Evolutionary conservation across 2,888 invertebrate genomes (phyloP).

Genomic region (Cryptocephalus primarius): DNA sequence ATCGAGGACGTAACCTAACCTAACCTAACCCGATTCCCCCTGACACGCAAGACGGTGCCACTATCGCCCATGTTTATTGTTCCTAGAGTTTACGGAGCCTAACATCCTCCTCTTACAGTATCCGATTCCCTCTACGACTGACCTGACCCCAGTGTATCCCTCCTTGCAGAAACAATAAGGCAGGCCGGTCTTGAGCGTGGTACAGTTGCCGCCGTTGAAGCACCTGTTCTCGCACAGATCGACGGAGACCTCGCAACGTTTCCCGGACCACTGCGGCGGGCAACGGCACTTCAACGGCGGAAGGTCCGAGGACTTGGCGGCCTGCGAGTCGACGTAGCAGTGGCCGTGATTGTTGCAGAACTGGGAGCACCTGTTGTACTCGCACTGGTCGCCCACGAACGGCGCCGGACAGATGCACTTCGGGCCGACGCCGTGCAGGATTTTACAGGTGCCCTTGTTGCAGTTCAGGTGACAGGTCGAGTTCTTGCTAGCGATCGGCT

Average conservation of each 20-base stretch:
- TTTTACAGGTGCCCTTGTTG: slow-evolving; percentile 50
- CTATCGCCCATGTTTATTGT: too few relatives aligned
- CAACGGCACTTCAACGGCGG: slow-evolving; percentile 45
- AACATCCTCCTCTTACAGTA: too few relatives aligned
- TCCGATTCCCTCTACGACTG: too few relatives aligned
- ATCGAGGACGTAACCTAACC: too few relatives aligned
- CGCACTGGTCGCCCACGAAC: slow-evolving; percentile 56
- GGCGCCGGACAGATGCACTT: slow-evolving; percentile 54
- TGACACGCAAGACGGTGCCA: too few relatives aligned
- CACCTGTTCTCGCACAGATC: slow-evolving; percentile 45
- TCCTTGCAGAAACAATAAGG: slow-evolving; percentile 37
- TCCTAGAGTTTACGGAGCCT: too few relatives aligned
- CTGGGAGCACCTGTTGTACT: slow-evolving; percentile 57
- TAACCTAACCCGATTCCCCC: too few relatives aligned
- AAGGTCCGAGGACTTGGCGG: slow-evolving; percentile 16
- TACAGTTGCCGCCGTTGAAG: slow-evolving; percentile 51
- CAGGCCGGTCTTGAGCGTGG: slow-evolving; percentile 23
- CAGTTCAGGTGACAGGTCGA: slow-evolving; percentile 44
- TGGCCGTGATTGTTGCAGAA: slow-evolving; percentile 53
- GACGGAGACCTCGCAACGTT: slow-evolving; percentile 50
- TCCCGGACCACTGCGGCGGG: slow-evolving; percentile 52
- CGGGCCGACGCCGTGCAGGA: slow-evolving; percentile 39
- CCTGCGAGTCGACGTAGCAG: slow-evolving; percentile 38
- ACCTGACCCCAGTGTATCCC: slow-evolving; percentile 26
- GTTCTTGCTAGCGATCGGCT: slow-evolving; percentile 19